phyloP scores from a whole-genome alignment of 1,140 invertebrate genomes.

The Goniozus legneri region DNA sequence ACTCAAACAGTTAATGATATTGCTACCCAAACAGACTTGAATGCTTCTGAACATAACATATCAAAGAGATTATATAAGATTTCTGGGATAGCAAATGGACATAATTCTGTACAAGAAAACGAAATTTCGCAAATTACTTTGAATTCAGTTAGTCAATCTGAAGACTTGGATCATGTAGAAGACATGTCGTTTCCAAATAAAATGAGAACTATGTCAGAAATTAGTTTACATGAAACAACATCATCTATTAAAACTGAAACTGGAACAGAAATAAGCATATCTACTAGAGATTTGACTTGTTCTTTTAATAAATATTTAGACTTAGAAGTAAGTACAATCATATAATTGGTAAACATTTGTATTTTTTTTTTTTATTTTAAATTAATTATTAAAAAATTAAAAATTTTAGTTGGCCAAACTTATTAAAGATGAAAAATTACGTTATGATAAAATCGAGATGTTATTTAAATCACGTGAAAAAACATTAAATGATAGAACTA shows the following conservation, averaged over 20 bases:
- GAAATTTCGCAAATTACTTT: slow-evolving; percentile 35
- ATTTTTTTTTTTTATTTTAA: neutral
- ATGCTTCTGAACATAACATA: slow-evolving; percentile 21
- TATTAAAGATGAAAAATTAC: slow-evolving; percentile 49
- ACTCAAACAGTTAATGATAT: slow-evolving; percentile 52
- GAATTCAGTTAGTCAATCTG: slow-evolving; percentile 38
- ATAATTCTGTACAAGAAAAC: slow-evolving; percentile 4
- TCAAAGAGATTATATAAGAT: slow-evolving; percentile 26
- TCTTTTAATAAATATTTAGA: slow-evolving; percentile 51
- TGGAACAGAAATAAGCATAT: slow-evolving; percentile 52
- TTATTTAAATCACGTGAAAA: slow-evolving; percentile 57
- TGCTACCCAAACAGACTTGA: slow-evolving; percentile 47
- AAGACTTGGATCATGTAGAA: slow-evolving; percentile 43
- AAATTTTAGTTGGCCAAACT: slow-evolving; percentile 47
- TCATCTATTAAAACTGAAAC: slow-evolving; percentile 53
- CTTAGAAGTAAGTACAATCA: slow-evolving; percentile 33
- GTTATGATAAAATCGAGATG: slow-evolving; percentile 53
- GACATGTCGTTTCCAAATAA: slow-evolving; percentile 43
- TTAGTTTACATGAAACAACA: slow-evolving; percentile 52
- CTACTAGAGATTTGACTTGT: slow-evolving; percentile 48
- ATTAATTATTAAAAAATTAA: slow-evolving; percentile 5
- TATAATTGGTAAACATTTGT: neutral
- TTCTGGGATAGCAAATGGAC: slow-evolving; percentile 9
- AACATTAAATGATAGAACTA: slow-evolving; percentile 59
- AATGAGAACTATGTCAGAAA: slow-evolving; percentile 50